Conservation (phyloP, 2,888 invertebrate genomes). For the Scaptodrosophila latifasciaeformis region DNA sequence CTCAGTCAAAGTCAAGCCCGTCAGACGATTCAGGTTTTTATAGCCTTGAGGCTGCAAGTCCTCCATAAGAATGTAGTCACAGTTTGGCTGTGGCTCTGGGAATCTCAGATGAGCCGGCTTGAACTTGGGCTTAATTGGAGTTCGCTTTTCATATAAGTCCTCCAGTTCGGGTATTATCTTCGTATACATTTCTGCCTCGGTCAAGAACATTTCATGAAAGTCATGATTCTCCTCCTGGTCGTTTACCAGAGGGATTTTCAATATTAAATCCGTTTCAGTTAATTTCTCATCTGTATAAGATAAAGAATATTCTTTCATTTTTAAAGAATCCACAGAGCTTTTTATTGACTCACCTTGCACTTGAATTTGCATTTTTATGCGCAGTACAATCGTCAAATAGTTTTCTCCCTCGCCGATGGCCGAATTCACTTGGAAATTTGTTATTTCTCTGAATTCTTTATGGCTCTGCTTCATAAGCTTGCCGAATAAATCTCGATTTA, state of each 20-base stretch:
- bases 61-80: conserved; percentile 61
- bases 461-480: conserved; percentile 36
- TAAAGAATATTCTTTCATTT: too few species aligned
- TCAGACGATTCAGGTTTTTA: conserved; percentile 49
- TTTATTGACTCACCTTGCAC: conserved; percentile 47
- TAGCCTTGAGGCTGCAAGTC: conserved; percentile 53
- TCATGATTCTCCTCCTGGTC: conserved; percentile 44
- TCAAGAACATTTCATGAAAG: conserved; percentile 43
- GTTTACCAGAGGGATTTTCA: conserved; percentile 56
- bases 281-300: conserved; percentile 31
- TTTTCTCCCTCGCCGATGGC: conserved; percentile 67
- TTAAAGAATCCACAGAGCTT: conserved; percentile 2
- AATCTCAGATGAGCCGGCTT: conserved; percentile 52
- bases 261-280: conserved; percentile 44
- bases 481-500: conserved; percentile 47
- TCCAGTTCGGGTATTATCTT: conserved; percentile 62
- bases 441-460: conserved; percentile 40
- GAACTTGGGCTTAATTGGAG: conserved; percentile 38
- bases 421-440: conserved; percentile 26
- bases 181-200: conserved; percentile 58
- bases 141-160: conserved; percentile 38
- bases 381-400: conserved; percentile 59
- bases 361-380: conserved; percentile 48
- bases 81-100: conserved; percentile 27
- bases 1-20: conserved; percentile 56